Base-by-base conservation (phyloP, 2,113 vertebrate species). In the Aphyosemion australe region DNA sequence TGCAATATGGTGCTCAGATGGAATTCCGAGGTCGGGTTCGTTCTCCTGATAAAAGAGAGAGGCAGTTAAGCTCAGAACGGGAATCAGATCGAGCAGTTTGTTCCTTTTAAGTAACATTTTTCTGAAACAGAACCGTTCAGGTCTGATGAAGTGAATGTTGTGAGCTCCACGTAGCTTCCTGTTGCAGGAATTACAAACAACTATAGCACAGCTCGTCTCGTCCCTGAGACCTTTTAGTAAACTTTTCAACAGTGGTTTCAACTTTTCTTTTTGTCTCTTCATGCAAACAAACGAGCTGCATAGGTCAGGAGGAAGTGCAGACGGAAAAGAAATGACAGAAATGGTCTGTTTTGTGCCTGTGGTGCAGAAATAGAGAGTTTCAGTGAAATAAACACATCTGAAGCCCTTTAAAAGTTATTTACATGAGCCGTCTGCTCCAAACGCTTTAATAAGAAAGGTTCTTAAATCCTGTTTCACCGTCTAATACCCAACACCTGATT, bases 1-100 rank as follows among this genome's bases (percentile, higher is more conserved):
- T 16, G 42, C 85, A 84, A 88, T 87, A 84, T 92, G 85, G 72
- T 63, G 52, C 56, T 73, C 18, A 10, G 52, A 57, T 8, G 34
- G 34, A 10, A 5, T 37, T 8, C 26, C 26, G 5, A 26, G 26
- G 3, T 26, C 26, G 1, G 5, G 26, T 26, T 26, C 1, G 26
- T 2, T 5, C 26, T 26, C 26, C 26, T 26, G 26, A 26, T 26
- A 26, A 26, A 26, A 26, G 26, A 2, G 5, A 5, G 5, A 26
- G 26, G 26, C 26, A 26, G 26, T 26, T 26, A 26, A 4, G 26
- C 26, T 26, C 26, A 26, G 26, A 5, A 4, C 26, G 26, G 5
- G 26, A 26, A 5, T 26, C 26, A 2, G 5, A 26, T 2, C 26
- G 5, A 26, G 26, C 26, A 26, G 26, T 26, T 26, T 26, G 26